Conservation (phyloP, 2,797 vertebrate species). For the Aplochiton taeniatus region DNA sequence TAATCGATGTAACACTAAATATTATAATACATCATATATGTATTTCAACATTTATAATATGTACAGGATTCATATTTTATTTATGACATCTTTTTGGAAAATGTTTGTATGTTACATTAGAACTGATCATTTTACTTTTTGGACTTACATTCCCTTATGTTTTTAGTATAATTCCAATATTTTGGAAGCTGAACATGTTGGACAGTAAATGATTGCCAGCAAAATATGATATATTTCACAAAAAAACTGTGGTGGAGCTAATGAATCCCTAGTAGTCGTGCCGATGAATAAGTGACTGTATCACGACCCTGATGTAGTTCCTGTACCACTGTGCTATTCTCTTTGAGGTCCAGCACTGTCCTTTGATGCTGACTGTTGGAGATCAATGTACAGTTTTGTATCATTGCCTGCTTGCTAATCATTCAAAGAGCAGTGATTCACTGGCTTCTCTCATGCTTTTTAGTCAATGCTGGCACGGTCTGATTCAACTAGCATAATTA, state of each 20-base stretch:
- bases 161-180: too few relatives aligned
- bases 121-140: too few relatives aligned
- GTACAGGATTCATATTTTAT: too few relatives aligned
- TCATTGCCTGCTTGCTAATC: conserved; percentile 44
- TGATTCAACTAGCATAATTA: background rate
- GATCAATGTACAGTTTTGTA: conserved; percentile 23
- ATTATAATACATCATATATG: background rate
- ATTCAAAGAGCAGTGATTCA: conserved; percentile 24
- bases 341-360: background rate
- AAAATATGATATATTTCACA: too few relatives aligned
- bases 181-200: too few relatives aligned
- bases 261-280: background rate
- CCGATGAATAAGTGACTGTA: too few relatives aligned
- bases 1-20: background rate
- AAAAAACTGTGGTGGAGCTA: background rate
- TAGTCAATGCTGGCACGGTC: conserved; percentile 1
- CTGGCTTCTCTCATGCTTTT: conserved; percentile 28
- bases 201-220: too few relatives aligned
- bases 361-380: conserved; percentile 3
- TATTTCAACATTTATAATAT: background rate
- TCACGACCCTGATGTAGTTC: background rate
- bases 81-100: too few relatives aligned
- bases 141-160: too few relatives aligned
- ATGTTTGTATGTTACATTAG: too few relatives aligned
- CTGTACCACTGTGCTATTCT: background rate